Evolutionary conservation across 2,113 vertebrate genomes (phyloP).

Genomic region (Merops nubicus): DNA sequence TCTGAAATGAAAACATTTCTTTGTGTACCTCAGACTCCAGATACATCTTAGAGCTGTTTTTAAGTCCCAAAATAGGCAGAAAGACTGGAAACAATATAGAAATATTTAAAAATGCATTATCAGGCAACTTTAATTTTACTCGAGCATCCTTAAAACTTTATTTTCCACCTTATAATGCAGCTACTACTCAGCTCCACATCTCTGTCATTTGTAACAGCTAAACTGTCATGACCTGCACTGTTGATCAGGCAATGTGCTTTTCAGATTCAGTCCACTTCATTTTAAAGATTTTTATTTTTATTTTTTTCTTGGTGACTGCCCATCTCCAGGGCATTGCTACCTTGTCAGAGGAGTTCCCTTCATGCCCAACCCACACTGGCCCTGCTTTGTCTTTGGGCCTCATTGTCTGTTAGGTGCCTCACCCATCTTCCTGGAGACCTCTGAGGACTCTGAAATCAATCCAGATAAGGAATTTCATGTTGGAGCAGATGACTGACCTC

Average conservation of each 20-base stretch:
- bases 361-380: rapidly evolving
- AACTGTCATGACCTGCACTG: neutral
- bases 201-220: neutral
- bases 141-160: neutral
- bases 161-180: neutral
- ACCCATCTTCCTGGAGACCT: neutral
- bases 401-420: neutral
- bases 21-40: neutral
- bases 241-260: neutral
- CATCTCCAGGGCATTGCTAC: neutral
- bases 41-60: neutral
- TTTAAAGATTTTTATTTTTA: neutral
- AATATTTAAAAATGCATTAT: neutral
- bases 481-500: neutral
- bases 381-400: neutral
- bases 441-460: neutral
- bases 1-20: neutral
- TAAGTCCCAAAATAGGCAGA: neutral
- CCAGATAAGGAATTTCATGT: rapidly evolving
- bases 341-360: neutral
- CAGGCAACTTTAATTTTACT: neutral
- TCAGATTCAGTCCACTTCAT: neutral
- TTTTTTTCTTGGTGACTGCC: neutral
- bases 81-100: neutral
- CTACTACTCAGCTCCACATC: neutral